Base-by-base conservation (phyloP, 2,113 vertebrate genomes). In the Setophaga coronata region DNA sequence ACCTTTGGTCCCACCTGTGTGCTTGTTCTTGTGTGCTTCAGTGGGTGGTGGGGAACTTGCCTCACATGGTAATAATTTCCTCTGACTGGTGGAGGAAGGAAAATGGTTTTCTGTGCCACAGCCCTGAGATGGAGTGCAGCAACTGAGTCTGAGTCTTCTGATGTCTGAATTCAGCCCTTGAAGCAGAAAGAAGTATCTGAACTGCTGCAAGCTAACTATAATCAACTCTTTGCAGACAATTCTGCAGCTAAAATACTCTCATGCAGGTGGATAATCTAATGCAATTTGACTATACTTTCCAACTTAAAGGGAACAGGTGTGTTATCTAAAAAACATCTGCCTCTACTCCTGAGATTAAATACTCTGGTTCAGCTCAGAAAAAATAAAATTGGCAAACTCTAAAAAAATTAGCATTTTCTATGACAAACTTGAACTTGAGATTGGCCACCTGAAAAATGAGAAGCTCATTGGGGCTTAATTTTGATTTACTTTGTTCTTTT, bases 291-390 rank as follows among this genome's bases (percentile, higher is more conserved):
- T 94, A 9, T 51, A 93, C 82, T 95, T 96, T 90, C 51, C 42
- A 90, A 64, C 69, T 93, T 97, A 93, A 97, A 96, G 87, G 93
- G 94, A 97, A 89, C 97, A 97, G 92, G 97, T 97, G 97, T 97
- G 93, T 97, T 98, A 90, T 96, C 91, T 95, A 96, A 98, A 95
- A 97, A 96, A 97, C 97, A 98, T 96, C 96, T 97, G 97, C 82
- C 90, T 95, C 94, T 96, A 31, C 94, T 95, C 89, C 82, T 92
- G 88, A 97, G 89, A 96, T 78, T 78, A 85, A 96, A 92, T 95
- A 90, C 38, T 92, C 93, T 88, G 69, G 60, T 90, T 95, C 92
- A 96, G 58, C 80, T 91, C 82, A 89, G 60, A 85, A 85, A 93
- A 94, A 85, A 96, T 51, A 89, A 90, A 96, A 93, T 78, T 47